Evolutionary conservation across 2,797 vertebrate species (phyloP), one percentile per base, ranked within the genome.

Genomic region (Pseudochromis fuscus): DNA sequence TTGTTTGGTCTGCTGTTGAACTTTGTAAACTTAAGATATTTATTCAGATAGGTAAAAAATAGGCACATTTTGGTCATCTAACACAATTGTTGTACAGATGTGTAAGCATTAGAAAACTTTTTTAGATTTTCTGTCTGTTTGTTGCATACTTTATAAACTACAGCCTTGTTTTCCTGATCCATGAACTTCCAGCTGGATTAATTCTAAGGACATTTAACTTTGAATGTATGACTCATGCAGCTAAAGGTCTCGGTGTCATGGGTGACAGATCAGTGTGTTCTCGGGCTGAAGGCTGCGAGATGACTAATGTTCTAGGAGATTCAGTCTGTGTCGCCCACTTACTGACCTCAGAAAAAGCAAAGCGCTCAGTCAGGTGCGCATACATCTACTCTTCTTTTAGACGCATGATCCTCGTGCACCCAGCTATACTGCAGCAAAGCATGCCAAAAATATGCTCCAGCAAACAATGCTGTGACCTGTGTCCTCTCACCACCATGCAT

Each of bases 231-330:
- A 78, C 57, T 88, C 78, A 77, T 45, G 57, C 40, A 27, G 18
- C 46, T 11, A 73, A 67, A 79, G 63, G 75, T 80, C 73, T 63
- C 38, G 4, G 23, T 71, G 74, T 79, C 74, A 55, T 12, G 31
- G 49, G 11, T 83, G 72, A 79, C 40, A 33, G 35, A 64, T 56
- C 55, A 59, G 18, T 30, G 65, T 13, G 52, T 64, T 56, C 24
- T 59, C 24, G 9, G 27, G 66, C 40, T 7, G 2, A 59, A 67
- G 64, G 60, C 46, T 44, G 38, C 1, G 1, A 40, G 75, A 75
- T 85, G 77, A 87, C 67, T 75, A 69, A 77, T 75, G 19, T 27
- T 52, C 12, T 62, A 13, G 51, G 56, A 70, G 65, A 69, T 51
- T 44, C 4, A 7, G n/a, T 30, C 48, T 10, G 33, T 16, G 49